Evolutionary conservation across 2,888 invertebrate species (phyloP).

Genomic region (Amblyjoppa fuscipennis): DNA sequence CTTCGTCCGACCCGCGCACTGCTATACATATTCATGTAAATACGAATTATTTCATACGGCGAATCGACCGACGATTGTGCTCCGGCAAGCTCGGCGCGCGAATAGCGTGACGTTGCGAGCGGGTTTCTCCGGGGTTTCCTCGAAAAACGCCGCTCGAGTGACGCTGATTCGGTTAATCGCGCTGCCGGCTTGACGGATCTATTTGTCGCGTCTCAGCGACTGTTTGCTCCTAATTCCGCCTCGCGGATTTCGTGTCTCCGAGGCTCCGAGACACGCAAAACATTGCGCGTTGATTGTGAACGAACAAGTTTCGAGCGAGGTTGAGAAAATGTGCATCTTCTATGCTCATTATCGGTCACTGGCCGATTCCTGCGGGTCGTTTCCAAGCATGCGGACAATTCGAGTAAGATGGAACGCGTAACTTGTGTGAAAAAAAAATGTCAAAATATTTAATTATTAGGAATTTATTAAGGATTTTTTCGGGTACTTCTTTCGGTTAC

Average conservation of each 20-base stretch:
- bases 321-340: too few species aligned
- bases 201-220: constrained; percentile 2
- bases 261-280: not conserved
- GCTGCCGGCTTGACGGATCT: constrained; percentile 2
- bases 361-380: too few species aligned
- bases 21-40: constrained; percentile 80
- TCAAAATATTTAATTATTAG: too few species aligned
- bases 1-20: constrained; percentile 53
- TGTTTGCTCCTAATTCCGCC: not conserved
- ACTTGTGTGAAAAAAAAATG: too few species aligned
- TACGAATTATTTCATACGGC: constrained; percentile 78
- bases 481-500: too few species aligned
- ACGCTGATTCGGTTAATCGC: constrained; percentile 33
- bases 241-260: not conserved
- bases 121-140: constrained; percentile 6
- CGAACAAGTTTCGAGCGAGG: too few species aligned
- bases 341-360: too few species aligned
- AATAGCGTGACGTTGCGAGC: not conserved
- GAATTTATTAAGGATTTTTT: too few species aligned
- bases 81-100: not conserved
- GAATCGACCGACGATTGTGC: constrained; percentile 64
- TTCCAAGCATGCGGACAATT: too few species aligned
- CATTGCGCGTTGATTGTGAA: not conserved
- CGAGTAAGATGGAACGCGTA: too few species aligned
- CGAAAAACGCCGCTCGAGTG: constrained; percentile 14